Percentiles rank a stretch among this genome's conserved stretches.
These are phyloP conservation scores for Colinus virginianus DNA, from an alignment of 2,113 vertebrate genomes.

Conservation along the genomic window DNA sequence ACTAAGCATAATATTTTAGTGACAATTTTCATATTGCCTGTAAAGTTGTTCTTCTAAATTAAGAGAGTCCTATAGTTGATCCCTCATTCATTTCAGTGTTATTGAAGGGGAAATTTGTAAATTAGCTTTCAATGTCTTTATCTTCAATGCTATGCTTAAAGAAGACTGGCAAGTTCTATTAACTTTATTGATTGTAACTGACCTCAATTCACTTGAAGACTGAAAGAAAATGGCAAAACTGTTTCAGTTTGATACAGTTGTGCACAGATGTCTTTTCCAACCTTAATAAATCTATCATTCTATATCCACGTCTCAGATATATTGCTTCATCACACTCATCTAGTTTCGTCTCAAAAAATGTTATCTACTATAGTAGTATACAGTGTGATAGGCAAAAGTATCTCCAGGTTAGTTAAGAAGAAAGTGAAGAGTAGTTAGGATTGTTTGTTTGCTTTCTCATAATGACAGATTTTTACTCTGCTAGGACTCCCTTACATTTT, in stretches of 20 bases:
- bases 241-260: rapidly evolving
- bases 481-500: neutral
- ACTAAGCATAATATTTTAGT: neutral
- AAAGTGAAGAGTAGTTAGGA: neutral
- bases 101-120: neutral
- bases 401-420: neutral
- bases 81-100: neutral
- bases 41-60: neutral
- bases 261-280: neutral
- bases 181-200: neutral
- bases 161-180: neutral
- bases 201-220: neutral
- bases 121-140: neutral
- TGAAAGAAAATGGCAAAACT: neutral
- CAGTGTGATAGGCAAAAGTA: neutral
- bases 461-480: neutral
- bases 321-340: neutral
- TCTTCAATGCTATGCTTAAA: neutral
- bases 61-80: neutral
- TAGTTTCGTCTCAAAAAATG: neutral
- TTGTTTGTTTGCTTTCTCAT: neutral
- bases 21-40: neutral
- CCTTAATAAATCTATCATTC: neutral
- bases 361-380: neutral
- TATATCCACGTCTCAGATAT: neutral